These are phyloP conservation scores for Subacronicta megacephala DNA, from an alignment of 2,888 invertebrate genomes.

Conservation along the genomic window DNA sequence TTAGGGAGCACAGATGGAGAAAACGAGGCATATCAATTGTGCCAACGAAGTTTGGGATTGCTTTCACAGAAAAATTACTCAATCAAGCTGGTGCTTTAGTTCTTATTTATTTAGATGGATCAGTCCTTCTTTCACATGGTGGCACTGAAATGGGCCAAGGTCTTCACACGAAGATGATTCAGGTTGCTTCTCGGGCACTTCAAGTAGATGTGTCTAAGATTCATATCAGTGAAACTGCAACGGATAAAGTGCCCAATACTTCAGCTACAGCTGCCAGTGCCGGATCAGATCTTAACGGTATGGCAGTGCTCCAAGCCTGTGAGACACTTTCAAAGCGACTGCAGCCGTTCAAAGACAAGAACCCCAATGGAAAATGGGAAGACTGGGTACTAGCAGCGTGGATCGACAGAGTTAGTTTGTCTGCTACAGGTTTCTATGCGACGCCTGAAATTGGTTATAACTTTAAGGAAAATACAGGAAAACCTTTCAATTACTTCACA, in stretches of 20 bases:
- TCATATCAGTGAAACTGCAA: slow-evolving; percentile 95
- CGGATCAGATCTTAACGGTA: slow-evolving; percentile 97
- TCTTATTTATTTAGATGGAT: slow-evolving; percentile 96
- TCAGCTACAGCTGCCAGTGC: slow-evolving; percentile 97
- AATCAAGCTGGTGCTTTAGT: slow-evolving; percentile 97
- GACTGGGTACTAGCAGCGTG: slow-evolving; percentile 95
- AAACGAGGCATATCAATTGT: slow-evolving; percentile 95
- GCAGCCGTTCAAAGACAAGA: slow-evolving; percentile 92
- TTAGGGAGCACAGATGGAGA: slow-evolving; percentile 93
- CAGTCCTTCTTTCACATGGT: slow-evolving; percentile 96
- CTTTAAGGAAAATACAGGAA: slow-evolving; percentile 92
- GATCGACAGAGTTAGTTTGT: slow-evolving; percentile 93
- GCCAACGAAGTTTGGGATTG: slow-evolving; percentile 96
- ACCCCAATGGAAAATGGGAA: slow-evolving; percentile 95
- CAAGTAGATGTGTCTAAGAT: slow-evolving; percentile 93
- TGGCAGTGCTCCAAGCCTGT: slow-evolving; percentile 96
- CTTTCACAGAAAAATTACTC: slow-evolving; percentile 93
- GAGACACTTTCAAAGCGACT: slow-evolving; percentile 92
- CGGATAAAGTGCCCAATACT: slow-evolving; percentile 97
- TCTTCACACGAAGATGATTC: slow-evolving; percentile 98
- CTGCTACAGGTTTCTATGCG: slow-evolving; percentile 95
- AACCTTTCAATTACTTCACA: slow-evolving; percentile 95
- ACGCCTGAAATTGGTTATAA: slow-evolving; percentile 93
- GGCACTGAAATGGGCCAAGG: slow-evolving; percentile 99
- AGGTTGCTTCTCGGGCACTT: slow-evolving; percentile 94